phyloP scores from a whole-genome alignment of 1,140 invertebrate genomes.

The Planococcus citri region DNA sequence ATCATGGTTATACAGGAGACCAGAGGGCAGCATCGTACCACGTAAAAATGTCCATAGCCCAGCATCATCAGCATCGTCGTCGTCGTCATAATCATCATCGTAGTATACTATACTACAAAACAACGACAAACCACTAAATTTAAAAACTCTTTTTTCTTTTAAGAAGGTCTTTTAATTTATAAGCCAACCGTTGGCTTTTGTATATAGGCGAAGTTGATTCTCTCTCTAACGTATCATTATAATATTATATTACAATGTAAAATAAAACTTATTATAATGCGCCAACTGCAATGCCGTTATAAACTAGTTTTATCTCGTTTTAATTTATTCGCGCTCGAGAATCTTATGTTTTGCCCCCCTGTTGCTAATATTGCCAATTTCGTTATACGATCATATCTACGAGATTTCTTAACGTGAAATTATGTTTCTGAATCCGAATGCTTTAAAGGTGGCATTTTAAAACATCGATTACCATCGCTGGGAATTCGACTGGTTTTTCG shows the following conservation, averaged over 20 bases:
- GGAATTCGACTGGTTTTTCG: slow-evolving; percentile 6
- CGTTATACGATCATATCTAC: slow-evolving; percentile 20
- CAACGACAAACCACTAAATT: neutral
- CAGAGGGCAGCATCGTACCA: too few relatives aligned
- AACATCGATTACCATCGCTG: slow-evolving; percentile 2
- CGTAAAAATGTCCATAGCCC: too few relatives aligned
- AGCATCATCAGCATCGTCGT: too few relatives aligned
- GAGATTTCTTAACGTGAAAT: slow-evolving; percentile 20
- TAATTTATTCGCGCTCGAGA: slow-evolving; percentile 20
- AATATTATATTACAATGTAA: slow-evolving; percentile 21
- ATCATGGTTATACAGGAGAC: too few relatives aligned
- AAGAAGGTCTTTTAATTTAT: neutral
- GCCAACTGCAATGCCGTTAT: slow-evolving; percentile 19
- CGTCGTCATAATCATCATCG: too few relatives aligned
- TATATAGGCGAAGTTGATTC: slow-evolving; percentile 15
- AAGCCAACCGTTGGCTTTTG: slow-evolving; percentile 5
- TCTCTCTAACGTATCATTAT: slow-evolving; percentile 9
- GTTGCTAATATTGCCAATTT: slow-evolving; percentile 20
- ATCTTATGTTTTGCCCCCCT: slow-evolving; percentile 16
- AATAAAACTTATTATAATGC: slow-evolving; percentile 21
- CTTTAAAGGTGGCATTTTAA: slow-evolving; percentile 15
- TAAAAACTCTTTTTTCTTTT: neutral
- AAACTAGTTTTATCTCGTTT: slow-evolving; percentile 18
- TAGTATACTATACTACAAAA: too few relatives aligned
- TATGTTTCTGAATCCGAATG: slow-evolving; percentile 12